Conservation (phyloP, 2,113 vertebrate genomes). For the Strix aluco region DNA sequence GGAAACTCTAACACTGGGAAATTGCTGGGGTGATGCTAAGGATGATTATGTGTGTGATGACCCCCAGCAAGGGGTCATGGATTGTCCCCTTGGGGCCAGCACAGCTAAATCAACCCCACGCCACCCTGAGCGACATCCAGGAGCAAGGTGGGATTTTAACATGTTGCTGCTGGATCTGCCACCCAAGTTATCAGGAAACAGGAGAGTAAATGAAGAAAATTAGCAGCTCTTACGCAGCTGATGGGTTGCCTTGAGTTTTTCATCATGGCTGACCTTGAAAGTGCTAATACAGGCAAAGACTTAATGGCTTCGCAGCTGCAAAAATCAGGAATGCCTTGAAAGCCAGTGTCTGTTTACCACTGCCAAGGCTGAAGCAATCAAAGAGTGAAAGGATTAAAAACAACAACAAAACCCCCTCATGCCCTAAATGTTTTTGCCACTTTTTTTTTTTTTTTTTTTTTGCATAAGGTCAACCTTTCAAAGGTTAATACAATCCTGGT, state of each 20-base stretch:
- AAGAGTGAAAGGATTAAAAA: constrained; percentile 47
- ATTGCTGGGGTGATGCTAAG: background rate
- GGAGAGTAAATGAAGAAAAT: background rate
- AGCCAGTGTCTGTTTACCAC: background rate
- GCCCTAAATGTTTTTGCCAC: constrained; percentile 27
- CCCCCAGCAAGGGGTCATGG: background rate
- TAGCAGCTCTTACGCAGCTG: background rate
- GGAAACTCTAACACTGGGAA: background rate
- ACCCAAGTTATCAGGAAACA: background rate
- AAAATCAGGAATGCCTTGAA: constrained; percentile 36
- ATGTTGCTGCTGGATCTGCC: background rate
- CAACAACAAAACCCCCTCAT: constrained; percentile 34
- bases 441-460: constrained; percentile 8
- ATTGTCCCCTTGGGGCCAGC: background rate
- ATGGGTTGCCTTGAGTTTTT: constrained; percentile 18
- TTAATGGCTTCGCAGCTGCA: background rate
- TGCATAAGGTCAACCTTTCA: constrained; percentile 74
- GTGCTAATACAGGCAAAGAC: background rate
- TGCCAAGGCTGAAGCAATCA: constrained; percentile 12
- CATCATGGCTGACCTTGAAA: constrained; percentile 35
- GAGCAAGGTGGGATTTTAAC: rapidly evolving
- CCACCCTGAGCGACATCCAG: background rate
- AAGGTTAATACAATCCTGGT: constrained; percentile 75
- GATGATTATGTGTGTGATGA: background rate
- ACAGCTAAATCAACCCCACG: background rate